phyloP scores from a whole-genome alignment of 2,113 vertebrate genomes.

The Pantherophis guttatus region DNA sequence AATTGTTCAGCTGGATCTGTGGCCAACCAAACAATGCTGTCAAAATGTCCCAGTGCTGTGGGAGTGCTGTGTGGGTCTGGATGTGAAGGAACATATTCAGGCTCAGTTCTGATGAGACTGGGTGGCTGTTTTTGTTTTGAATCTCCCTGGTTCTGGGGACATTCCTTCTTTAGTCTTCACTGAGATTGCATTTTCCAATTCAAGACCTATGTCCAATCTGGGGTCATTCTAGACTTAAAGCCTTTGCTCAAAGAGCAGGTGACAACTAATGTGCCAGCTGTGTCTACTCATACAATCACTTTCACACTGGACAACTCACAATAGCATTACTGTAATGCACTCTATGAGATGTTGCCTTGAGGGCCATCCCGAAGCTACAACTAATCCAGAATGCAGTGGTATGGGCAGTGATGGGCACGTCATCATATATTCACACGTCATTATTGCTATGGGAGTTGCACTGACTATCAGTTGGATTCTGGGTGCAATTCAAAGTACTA shows the following conservation, averaged over 20 bases:
- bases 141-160: not conserved
- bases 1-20: not conserved
- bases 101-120: not conserved
- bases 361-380: not conserved
- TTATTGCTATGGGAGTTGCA: not conserved
- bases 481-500: not conserved
- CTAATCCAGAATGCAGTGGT: not conserved
- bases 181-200: not conserved
- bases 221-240: not conserved
- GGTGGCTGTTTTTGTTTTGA: not conserved
- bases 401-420: not conserved
- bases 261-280: not conserved
- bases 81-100: not conserved
- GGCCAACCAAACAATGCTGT: not conserved
- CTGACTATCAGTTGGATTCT: not conserved
- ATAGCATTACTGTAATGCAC: not conserved
- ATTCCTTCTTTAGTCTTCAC: not conserved
- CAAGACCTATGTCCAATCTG: not conserved
- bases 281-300: not conserved
- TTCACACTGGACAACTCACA: not conserved
- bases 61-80: not conserved
- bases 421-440: not conserved
- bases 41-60: not conserved
- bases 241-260: not conserved
- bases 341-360: not conserved